Base-by-base conservation (phyloP, 2,113 vertebrate genomes). In the Pycnonotus jocosus region DNA sequence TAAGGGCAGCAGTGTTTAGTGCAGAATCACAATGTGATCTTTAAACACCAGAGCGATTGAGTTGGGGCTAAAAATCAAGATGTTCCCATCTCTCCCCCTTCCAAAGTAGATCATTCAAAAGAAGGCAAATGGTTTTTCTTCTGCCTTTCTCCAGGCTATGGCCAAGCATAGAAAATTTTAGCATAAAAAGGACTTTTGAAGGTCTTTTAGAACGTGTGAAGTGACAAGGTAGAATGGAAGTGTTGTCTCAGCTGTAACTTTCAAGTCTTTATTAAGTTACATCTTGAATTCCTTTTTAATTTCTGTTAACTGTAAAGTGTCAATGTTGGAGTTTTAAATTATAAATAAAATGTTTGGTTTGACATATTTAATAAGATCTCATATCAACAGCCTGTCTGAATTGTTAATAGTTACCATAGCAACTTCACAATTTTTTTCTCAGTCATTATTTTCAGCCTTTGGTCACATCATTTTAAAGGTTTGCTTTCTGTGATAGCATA, bases 281-380 rank as follows among this genome's bases (percentile, higher is more conserved):
- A 71, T 74, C 68, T 90, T 94, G 20, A 94, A 92, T 94, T 93
- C 71, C 56, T 64, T 93, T 95, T 94, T 88, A 94, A 90, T 93
- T 95, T 84, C 77, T 88, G n/a, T 68, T 86, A 96, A 86, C 64
- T 45, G 40, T 54, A 60, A 86, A 68, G 44, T 95, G 92, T 79
- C 79, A 88, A 20, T 6, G 33, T 62, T 91, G 35, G 40, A 78
- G 56, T 78, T 95, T 83, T 69, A 86, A 92, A 95, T 94, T 88
- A 93, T 90, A 96, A 96, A 93, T 93, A 94, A 95, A 96, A 93
- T 90, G 76, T 94, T 97, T 95, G 27, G 37, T 90, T 94, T 92
- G 88, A 92, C 88, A 90, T 96, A 84, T 90, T 90, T 95, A 96
- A 93, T 94, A 95, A 71, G 76, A 92, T 92, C 88, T 88, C 77